Conservation (phyloP, 2,797 vertebrate genomes). For the Pelodytes ibericus region DNA sequence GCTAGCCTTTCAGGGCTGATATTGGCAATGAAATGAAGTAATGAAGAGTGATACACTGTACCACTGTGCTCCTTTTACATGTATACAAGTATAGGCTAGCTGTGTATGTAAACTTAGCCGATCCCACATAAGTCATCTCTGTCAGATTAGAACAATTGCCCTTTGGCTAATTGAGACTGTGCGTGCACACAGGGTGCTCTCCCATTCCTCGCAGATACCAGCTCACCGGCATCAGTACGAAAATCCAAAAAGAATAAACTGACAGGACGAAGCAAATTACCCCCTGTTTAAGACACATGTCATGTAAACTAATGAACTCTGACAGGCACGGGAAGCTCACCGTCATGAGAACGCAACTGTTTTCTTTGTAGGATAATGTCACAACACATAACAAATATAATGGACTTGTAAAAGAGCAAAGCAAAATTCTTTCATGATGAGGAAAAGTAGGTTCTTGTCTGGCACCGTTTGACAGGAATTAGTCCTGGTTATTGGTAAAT, state of each 20-base stretch:
- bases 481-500: neutral
- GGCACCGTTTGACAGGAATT: slow-evolving; percentile 12
- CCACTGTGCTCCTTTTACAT: slow-evolving; percentile 31
- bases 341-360: slow-evolving; percentile 23
- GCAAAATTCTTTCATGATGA: slow-evolving; percentile 8
- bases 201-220: neutral
- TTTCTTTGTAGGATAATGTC: slow-evolving; percentile 35
- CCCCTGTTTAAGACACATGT: slow-evolving; percentile 23
- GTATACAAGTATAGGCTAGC: slow-evolving; percentile 51
- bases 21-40: slow-evolving; percentile 40
- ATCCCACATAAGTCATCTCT: slow-evolving; percentile 42
- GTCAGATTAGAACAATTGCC: slow-evolving; percentile 36
- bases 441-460: slow-evolving; percentile 33
- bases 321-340: slow-evolving; percentile 26
- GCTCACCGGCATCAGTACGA: neutral
- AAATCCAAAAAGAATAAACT: neutral
- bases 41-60: slow-evolving; percentile 31
- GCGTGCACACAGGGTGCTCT: slow-evolving; percentile 23
- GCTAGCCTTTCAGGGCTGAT: slow-evolving; percentile 46
- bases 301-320: slow-evolving; percentile 32
- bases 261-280: slow-evolving; percentile 11
- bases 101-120: slow-evolving; percentile 40
- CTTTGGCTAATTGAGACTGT: slow-evolving; percentile 45
- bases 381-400: slow-evolving; percentile 4
- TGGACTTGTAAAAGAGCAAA: neutral